Evolutionary conservation across 2,797 vertebrate genomes (phyloP), one percentile per base, ranked within the genome.

Genomic region (Acrossocheilus wenchowensis): DNA sequence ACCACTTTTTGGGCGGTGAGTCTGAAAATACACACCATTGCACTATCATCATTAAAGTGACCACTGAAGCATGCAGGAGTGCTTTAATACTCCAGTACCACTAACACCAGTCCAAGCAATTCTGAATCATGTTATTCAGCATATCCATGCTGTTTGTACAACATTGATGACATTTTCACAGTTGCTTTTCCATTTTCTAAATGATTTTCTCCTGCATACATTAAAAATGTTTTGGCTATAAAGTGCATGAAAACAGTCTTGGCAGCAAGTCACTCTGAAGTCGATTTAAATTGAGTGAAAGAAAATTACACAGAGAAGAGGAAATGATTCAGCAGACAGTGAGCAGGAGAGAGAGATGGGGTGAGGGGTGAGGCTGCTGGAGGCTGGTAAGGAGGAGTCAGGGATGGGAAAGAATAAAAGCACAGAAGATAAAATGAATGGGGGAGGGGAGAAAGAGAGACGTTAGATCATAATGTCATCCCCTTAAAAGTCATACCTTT

Each of bases 391-490:
- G 48, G 62, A 79, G 66, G 82, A 87, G 57, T 64, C 41, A 86
- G 11, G 50, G 77, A 75, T 34, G 50, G 10, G 30, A 81, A 80
- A 11, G 50, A 71, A 78, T 34, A 78, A 73, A 83, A 60, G 54
- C 50, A 79, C 41, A 79, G 21, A 64, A 39, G 62, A 81, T 54
- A 45, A 43, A 81, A 79, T 79, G 57, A 62, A 80, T 10, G 48
- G 77, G 78, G 75, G 60, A 45, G 36, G 68, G 26, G 23, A 75
- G 68, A 9, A 73, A 66, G 41, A 41, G n/a, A 71, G 78, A 50
- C 19, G 48, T 66, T 57, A 86, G 75, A 88, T 85, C 79, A 86
- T 79, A 88, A 85, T 88, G 87, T 72, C 79, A 87, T 78, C 54
- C 34, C 69, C 62, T 80, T 68, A 54, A 62, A 81, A 74, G 54